A percentile compares a stretch with the other conserved stretches of the same genome.
These are phyloP conservation scores for Seira musarum DNA, from an alignment of 2,888 invertebrate genomes.

Conservation along the genomic window DNA sequence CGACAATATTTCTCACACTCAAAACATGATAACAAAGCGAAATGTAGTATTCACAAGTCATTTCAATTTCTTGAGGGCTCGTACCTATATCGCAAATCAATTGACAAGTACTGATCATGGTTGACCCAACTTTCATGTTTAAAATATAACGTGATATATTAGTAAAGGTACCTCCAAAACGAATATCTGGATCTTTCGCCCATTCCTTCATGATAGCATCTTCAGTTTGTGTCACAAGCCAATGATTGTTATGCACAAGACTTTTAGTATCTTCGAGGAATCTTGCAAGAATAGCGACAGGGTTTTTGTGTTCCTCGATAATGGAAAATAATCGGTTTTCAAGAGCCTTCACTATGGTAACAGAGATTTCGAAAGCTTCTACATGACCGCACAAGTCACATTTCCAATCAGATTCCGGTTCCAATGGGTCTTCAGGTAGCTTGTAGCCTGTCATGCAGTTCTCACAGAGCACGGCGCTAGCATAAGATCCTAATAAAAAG, in stretches of 20 bases:
- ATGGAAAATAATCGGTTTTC: conserved; percentile 32
- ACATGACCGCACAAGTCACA: conserved; percentile 38
- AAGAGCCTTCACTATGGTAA: conserved; percentile 36
- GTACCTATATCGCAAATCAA: too few species aligned
- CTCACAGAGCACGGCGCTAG: conserved; percentile 65
- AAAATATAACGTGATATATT: too few species aligned
- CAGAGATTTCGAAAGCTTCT: conserved; percentile 23
- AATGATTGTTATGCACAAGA: conserved; percentile 46
- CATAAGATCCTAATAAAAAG: too few species aligned
- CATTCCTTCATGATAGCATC: conserved; percentile 47
- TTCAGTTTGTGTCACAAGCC: conserved; percentile 44
- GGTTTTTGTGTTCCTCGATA: conserved; percentile 18
- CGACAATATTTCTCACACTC: conserved; percentile 25
- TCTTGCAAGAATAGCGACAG: conserved; percentile 43
- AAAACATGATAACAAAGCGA: conserved; percentile 38
- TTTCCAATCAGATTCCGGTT: conserved; percentile 18
- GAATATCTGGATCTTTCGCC: conserved; percentile 40
- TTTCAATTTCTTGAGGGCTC: conserved; percentile 28
- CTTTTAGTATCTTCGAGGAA: conserved; percentile 41
- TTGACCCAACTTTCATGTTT: too few species aligned
- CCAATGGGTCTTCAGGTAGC: conserved; percentile 16
- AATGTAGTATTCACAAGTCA: conserved; percentile 44
- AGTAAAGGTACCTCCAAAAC: conserved; percentile 31
- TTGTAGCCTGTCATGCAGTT: conserved; percentile 42
- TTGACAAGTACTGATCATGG: too few species aligned